Conservation (phyloP, 2,113 vertebrate species). For the Chlamydotis undulata region DNA sequence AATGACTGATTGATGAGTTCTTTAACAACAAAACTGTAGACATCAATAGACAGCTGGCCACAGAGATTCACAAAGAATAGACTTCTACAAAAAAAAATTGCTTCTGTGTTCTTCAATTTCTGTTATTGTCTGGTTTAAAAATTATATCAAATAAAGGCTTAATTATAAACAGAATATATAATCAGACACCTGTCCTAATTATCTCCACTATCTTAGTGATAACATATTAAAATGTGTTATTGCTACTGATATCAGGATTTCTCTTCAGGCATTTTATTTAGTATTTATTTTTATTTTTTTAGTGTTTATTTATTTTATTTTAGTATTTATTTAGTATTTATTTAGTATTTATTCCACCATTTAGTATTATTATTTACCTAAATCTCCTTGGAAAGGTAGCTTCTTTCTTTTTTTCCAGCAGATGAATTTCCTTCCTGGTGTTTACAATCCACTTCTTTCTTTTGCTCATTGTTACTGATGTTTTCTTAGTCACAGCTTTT, state of each 20-base stretch:
- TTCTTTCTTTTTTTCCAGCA: neutral
- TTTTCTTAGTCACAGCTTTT: neutral
- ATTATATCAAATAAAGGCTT: neutral
- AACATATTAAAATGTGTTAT: neutral
- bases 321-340: no score
- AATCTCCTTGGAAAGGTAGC: neutral
- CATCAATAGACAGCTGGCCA: neutral
- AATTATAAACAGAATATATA: conserved; percentile 15
- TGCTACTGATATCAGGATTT: neutral
- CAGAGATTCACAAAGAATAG: neutral
- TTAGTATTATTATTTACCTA: conserved; percentile 16
- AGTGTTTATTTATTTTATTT: no score
- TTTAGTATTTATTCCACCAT: neutral
- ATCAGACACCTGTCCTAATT: neutral
- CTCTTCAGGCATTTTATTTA: neutral
- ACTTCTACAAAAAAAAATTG: neutral
- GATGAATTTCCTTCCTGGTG: neutral
- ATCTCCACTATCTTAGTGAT: neutral
- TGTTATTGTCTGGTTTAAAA: neutral
- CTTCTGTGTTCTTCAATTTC: neutral
- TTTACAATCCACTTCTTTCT: neutral
- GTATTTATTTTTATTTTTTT: neutral
- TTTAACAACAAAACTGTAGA: conserved; percentile 1
- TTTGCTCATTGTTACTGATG: neutral
- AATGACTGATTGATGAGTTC: conserved; percentile 7